Evolutionary conservation across 2,888 invertebrate species (phyloP).

Genomic region (Villa cingulata): DNA sequence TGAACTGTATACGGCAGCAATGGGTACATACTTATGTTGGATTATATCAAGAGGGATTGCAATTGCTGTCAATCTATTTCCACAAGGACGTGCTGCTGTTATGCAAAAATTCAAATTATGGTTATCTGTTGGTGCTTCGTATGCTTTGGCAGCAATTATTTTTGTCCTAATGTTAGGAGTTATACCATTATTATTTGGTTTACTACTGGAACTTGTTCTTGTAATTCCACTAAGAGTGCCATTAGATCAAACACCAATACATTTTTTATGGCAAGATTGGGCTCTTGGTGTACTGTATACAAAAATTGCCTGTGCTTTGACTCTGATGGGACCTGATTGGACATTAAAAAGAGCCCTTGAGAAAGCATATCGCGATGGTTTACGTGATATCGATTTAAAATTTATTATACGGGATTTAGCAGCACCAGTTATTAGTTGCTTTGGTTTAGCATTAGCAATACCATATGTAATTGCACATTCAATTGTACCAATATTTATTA

Average conservation of each 20-base stretch:
- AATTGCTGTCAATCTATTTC: conserved; percentile 73
- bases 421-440: conserved; percentile 74
- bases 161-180: conserved; percentile 65
- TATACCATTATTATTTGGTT: conserved; percentile 81
- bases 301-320: conserved; percentile 91
- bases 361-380: conserved; percentile 83
- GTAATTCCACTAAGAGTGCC: conserved; percentile 89
- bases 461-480: conserved; percentile 86
- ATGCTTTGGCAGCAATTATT: conserved; percentile 56
- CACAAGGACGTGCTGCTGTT: conserved; percentile 71
- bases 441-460: conserved; percentile 78
- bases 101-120: conserved; percentile 57
- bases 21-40: conserved; percentile 90
- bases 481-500: conserved; percentile 52
- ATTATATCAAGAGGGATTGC: conserved; percentile 70
- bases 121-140: conserved; percentile 60
- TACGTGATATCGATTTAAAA: conserved; percentile 80
- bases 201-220: conserved; percentile 79
- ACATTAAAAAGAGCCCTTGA: conserved; percentile 82
- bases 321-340: conserved; percentile 98
- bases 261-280: conserved; percentile 93
- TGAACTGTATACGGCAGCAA: conserved; percentile 91
- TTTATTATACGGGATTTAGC: conserved; percentile 78
- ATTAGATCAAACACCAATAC: conserved; percentile 75
- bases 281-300: conserved; percentile 94